Percentiles rank a stretch among this genome's conserved stretches.
phyloP scores from a whole-genome alignment of 2,113 vertebrate genomes.

The Ceyx margarethae region DNA sequence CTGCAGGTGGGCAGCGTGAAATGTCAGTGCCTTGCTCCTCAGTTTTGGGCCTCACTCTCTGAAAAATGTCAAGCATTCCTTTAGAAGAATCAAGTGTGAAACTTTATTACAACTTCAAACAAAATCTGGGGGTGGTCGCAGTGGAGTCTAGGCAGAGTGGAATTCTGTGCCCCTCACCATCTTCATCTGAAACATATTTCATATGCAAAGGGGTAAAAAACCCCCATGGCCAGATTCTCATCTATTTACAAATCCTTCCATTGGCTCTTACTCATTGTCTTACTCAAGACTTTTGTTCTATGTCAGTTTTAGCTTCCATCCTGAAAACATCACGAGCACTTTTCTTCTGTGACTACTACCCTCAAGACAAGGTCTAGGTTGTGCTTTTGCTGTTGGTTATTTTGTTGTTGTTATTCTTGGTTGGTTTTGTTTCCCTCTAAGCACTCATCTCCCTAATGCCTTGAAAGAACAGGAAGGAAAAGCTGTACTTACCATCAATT shows the following conservation, averaged over 20 bases:
- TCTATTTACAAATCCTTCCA: background rate
- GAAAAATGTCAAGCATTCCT: background rate
- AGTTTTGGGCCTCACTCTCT: background rate
- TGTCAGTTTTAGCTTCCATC: background rate
- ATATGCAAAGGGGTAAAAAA: background rate
- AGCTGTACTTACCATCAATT: slow-evolving; percentile 92
- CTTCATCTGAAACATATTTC: background rate
- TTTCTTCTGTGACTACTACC: background rate
- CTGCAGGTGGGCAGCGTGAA: background rate
- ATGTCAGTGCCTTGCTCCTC: background rate
- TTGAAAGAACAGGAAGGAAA: background rate
- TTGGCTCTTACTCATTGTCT: background rate
- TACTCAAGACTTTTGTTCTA: background rate
- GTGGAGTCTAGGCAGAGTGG: background rate
- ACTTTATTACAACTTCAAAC: slow-evolving; percentile 1
- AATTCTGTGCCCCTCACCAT: background rate
- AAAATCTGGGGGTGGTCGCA: background rate
- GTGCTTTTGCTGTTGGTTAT: background rate
- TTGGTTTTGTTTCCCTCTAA: background rate
- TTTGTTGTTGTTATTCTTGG: background rate
- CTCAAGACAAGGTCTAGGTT: background rate
- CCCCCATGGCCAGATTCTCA: background rate
- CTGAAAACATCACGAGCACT: background rate
- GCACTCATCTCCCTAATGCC: background rate
- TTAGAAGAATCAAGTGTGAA: background rate